A percentile compares a stretch with the other conserved stretches of the same genome.
Evolutionary conservation across 2,797 vertebrate genomes (phyloP).

Genomic region (Leuciscus waleckii): DNA sequence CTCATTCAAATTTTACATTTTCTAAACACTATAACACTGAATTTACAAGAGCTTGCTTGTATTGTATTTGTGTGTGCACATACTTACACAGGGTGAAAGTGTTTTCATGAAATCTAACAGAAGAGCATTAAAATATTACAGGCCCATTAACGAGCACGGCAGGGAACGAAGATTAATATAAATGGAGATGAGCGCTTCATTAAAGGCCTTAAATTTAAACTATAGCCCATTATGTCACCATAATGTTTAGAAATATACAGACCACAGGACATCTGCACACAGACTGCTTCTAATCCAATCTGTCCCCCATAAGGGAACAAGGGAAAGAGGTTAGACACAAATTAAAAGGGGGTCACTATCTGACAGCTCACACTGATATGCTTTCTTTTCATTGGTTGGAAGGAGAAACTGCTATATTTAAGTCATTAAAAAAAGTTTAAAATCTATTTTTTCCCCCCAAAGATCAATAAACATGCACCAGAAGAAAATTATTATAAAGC

Average conservation of each 20-base stretch:
- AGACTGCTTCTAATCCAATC: constrained; percentile 31
- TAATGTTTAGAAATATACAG: constrained; percentile 27
- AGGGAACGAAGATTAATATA: constrained; percentile 12
- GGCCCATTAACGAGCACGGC: not conserved
- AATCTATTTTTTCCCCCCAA: not conserved
- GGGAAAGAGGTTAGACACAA: constrained; percentile 19
- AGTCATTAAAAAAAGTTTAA: not conserved
- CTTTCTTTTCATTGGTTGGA: not conserved
- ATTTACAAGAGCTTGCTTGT: not conserved
- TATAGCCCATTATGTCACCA: constrained; percentile 17
- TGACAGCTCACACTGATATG: not conserved
- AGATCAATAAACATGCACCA: not conserved
- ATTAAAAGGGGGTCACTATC: constrained; percentile 31
- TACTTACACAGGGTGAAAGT: not conserved
- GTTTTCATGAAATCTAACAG: not conserved
- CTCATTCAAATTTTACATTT: not conserved
- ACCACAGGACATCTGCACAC: constrained; percentile 39
- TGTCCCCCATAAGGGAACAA: constrained; percentile 4
- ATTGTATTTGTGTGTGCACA: not conserved
- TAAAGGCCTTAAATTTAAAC: constrained; percentile 26
- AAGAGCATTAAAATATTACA: not conserved
- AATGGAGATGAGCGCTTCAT: constrained; percentile 34
- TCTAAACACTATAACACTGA: not conserved
- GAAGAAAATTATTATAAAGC: not conserved
- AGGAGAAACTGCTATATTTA: not conserved